Evolutionary conservation across 2,797 vertebrate species (phyloP), one percentile per base, ranked within the genome.

Genomic region (Novumbra hubbsi): DNA sequence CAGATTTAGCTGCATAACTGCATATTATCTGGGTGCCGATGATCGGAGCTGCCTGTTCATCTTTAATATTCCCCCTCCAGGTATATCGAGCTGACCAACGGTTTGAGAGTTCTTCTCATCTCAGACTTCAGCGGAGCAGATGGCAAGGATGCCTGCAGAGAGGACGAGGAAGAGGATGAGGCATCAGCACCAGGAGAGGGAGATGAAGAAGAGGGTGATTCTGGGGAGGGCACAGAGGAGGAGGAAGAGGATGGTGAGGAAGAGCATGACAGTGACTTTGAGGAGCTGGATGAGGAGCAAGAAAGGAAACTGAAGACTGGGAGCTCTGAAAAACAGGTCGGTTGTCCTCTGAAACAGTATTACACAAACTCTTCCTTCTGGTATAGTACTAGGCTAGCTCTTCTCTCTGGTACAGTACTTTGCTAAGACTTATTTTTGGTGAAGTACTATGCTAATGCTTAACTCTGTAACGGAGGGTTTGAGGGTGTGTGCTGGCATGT

Each of bases 281-380:
- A 91, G 2, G 92, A 93, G 71, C 86, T 86, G 68, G 92, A 92
- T 19, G 93, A 95, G 69, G 93, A 95, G 1, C 88, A 86, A 17
- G 83, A 90, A 48, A 84, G 79, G 75, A 93, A 92, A 76, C 95
- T 75, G 81, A 93, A 88, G 90, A 96, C 86, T 76, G 90, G 86
- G 74, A 90, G 87, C 76, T 94, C 95, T 65, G 97, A 98, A 88
- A 98, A 98, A 81, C 97, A 97, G 96, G 97, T 98, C 57, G 15
- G 76, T 68, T 9, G 4, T 1, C 41, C 4, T 38, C 34, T 38
- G 34, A 5, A 5, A 38, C 34, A 3, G 34, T 38, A 38, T 7
- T 38, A 38, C 34, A 3, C 34, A 38, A 34, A 34, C 5, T 4
- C 34, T 38, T 38, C 34, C 34, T 3, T 45, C 9, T 45, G 41